Conservation (phyloP, 2,888 invertebrate species). For the Zygogramma bicolorata region DNA sequence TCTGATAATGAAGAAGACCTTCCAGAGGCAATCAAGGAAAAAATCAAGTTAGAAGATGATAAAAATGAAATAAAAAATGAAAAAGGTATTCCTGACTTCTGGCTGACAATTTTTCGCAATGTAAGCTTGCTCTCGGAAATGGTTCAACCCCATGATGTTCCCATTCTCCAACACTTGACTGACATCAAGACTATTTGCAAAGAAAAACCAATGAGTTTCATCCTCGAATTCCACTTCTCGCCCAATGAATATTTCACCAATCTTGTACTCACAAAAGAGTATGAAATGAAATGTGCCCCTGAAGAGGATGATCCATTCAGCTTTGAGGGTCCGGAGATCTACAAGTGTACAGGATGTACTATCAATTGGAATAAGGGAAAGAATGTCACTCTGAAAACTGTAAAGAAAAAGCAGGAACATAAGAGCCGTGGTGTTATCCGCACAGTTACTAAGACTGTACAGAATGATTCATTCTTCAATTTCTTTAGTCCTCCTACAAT, state of each 20-base stretch:
- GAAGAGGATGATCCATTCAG: conserved; percentile 88
- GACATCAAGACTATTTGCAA: conserved; percentile 83
- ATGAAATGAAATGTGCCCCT: conserved; percentile 89
- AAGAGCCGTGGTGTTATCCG: conserved; percentile 94
- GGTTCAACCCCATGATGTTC: conserved; percentile 90
- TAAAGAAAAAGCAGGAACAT: conserved; percentile 98
- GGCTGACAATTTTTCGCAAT: background rate
- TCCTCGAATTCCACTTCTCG: conserved; percentile 91
- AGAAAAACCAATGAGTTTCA: conserved; percentile 76
- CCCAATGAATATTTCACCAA: conserved; percentile 93
- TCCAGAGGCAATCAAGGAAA: conserved; percentile 76
- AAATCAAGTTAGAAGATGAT: conserved; percentile 70
- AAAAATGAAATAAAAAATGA: conserved; percentile 54
- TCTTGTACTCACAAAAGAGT: conserved; percentile 88
- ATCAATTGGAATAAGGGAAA: conserved; percentile 97
- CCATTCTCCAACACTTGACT: conserved; percentile 84
- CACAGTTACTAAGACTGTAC: conserved; percentile 93
- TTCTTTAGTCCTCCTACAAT: conserved; percentile 95
- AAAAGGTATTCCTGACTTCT: conserved; percentile 83
- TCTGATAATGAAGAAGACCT: conserved; percentile 75
- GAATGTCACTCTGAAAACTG: conserved; percentile 95
- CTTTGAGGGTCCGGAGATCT: conserved; percentile 96
- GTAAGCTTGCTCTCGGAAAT: conserved; percentile 82
- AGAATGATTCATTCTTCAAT: conserved; percentile 99
- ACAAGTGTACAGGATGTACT: conserved; percentile 90